Conservation (phyloP, 2,113 vertebrate species). For the Anguilla japonica region DNA sequence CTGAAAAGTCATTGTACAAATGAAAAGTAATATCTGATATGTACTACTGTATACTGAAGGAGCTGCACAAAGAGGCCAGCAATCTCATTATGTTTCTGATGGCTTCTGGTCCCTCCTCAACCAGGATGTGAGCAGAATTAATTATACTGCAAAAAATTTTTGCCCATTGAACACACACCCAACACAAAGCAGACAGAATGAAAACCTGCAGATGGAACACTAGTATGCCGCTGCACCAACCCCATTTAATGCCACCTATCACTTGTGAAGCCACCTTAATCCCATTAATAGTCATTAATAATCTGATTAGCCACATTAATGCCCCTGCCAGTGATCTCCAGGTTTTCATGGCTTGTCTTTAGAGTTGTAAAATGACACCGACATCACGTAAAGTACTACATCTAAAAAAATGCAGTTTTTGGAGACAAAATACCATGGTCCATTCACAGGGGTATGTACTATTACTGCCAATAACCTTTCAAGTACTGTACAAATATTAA, state of each 20-base stretch:
- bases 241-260: not conserved
- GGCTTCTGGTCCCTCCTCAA: not conserved
- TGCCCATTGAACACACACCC: conserved; percentile 1
- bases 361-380: conserved; percentile 17
- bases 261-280: not conserved
- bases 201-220: not conserved
- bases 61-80: too few relatives aligned
- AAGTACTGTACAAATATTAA: not conserved
- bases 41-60: too few relatives aligned
- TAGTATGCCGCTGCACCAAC: not conserved
- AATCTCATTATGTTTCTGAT: not conserved
- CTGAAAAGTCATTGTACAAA: too few relatives aligned
- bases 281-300: not conserved
- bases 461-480: not conserved
- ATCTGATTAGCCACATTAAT: conserved; percentile 30
- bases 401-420: not conserved
- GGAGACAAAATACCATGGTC: not conserved
- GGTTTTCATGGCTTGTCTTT: conserved; percentile 18
- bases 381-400: conserved; percentile 4
- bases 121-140: not conserved
- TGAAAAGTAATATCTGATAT: too few relatives aligned
- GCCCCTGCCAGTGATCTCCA: conserved; percentile 31
- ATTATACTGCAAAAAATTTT: not conserved
- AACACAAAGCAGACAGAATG: not conserved
- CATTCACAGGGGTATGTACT: not conserved